Evolutionary conservation across 2,888 invertebrate genomes (phyloP).

Genomic region (Dromius quadrimaculatus): DNA sequence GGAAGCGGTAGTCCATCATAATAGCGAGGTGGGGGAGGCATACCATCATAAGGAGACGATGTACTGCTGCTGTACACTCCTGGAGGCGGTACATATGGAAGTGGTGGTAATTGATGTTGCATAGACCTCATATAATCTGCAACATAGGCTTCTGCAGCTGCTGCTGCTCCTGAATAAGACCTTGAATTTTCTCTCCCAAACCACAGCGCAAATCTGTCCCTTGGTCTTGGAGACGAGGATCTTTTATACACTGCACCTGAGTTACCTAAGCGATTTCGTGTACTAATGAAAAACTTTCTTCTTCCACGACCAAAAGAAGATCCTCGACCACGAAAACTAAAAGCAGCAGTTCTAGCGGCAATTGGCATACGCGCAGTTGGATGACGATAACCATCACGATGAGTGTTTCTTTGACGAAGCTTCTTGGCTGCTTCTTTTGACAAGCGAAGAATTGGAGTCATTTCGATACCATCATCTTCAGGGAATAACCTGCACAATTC

Average conservation of each 20-base stretch:
- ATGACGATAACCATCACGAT: conserved; percentile 67
- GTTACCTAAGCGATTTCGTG: conserved; percentile 73
- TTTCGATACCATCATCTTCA: conserved; percentile 90
- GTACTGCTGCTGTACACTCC: conserved; percentile 69
- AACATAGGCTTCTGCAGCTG: conserved; percentile 86
- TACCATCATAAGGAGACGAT: conserved; percentile 70
- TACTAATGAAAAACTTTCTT: conserved; percentile 75
- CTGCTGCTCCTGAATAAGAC: conserved; percentile 69
- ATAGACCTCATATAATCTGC: conserved; percentile 91
- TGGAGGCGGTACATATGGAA: conserved; percentile 85
- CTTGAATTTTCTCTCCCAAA: conserved; percentile 71
- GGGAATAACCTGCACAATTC: conserved; percentile 94
- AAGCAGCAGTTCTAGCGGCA: conserved; percentile 67
- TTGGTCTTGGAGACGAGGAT: conserved; percentile 72
- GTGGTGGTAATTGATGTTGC: conserved; percentile 87
- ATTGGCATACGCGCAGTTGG: conserved; percentile 66
- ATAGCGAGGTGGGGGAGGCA: conserved; percentile 79
- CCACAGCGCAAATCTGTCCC: conserved; percentile 75
- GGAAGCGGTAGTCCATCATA: conserved; percentile 83
- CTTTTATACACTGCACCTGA: conserved; percentile 69
- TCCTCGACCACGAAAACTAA: conserved; percentile 70
- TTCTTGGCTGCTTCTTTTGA: conserved; percentile 86
- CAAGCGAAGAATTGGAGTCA: conserved; percentile 87
- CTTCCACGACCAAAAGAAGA: conserved; percentile 69
- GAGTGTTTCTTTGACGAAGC: conserved; percentile 69